Base-by-base conservation (phyloP, 1,140 invertebrate species). In the Calephelis nemesis region DNA sequence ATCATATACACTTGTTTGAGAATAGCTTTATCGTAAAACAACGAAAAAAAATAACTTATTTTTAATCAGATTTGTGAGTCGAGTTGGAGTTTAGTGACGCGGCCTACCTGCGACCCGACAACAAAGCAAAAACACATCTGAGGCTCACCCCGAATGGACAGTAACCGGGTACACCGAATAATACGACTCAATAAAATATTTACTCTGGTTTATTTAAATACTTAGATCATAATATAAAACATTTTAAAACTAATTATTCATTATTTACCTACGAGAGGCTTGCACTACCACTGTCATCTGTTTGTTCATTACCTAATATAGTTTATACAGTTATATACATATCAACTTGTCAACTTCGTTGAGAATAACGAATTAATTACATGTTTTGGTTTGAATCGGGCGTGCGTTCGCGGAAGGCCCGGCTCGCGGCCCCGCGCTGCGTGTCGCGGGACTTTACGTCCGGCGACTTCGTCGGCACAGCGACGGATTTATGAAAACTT, bases 181-280 rank as follows among this genome's bases (percentile, higher is more conserved):
- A 88, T 83, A 88, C 81, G 81, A 79, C 77, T 69, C 77, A 70
- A 71, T 87, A 87, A 88, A 87, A 88, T 88, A 88, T 87, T 85
- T 86, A 88, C 84, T 88, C 86, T 86, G 82, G 80, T 88, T 88
- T 89, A 89, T 89, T 87, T 87, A 86, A 85, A 89, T 89, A 87
- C 85, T 89, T 89, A 87, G 79, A 84, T 81, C 79, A 82, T 87
- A 87, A 86, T 88, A 88, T 85, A 88, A 88, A 88, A 88, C 82
- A 88, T 86, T 83, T 84, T 87, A 87, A 79, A 72, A 81, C 85
- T 88, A 86, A 84, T 83, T 84, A 84, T 81, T 80, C 71, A 82
- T 82, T 85, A 87, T 83, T 83, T 84, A 84, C 77, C 78, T 81
- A 79, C 79, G 78, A 81, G 78, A 83, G 81, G 78, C 78, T 76